These are phyloP conservation scores for Pachymerium ferrugineum DNA, from an alignment of 2,888 invertebrate genomes.

Conservation along the genomic window DNA sequence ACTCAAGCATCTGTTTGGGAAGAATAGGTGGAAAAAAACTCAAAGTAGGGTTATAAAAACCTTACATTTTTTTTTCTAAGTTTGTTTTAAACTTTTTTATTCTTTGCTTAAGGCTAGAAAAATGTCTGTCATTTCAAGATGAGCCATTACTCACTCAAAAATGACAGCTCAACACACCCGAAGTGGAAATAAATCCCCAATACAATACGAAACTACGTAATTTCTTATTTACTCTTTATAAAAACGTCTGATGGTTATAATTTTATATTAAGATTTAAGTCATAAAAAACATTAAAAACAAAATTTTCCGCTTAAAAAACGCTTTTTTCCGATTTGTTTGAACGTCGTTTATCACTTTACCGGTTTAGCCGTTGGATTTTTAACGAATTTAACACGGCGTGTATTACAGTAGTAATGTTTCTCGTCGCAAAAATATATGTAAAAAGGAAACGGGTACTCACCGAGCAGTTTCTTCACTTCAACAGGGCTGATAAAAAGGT, in stretches of 20 bases:
- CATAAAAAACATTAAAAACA: too few relatives aligned
- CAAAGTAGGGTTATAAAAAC: background rate
- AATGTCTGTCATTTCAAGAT: background rate
- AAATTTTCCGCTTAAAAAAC: too few relatives aligned
- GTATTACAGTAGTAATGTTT: too few relatives aligned
- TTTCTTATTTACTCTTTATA: background rate
- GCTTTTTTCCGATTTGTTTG: too few relatives aligned
- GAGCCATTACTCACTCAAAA: background rate
- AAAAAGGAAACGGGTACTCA: too few relatives aligned
- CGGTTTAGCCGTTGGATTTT: too few relatives aligned
- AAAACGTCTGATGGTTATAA: too few relatives aligned
- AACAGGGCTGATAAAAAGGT: conserved; percentile 36
- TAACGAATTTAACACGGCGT: too few relatives aligned
- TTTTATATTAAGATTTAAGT: too few relatives aligned
- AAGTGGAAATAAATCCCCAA: background rate
- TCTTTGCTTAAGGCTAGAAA: background rate
- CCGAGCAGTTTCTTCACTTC: conserved; percentile 36
- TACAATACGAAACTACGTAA: background rate
- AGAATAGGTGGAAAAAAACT: background rate
- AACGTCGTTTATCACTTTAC: too few relatives aligned
- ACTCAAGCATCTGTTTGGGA: background rate
- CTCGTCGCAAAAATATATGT: too few relatives aligned
- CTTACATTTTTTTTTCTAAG: background rate
- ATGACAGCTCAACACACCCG: background rate
- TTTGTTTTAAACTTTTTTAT: background rate